phyloP scores from a whole-genome alignment of 2,113 vertebrate genomes.

The Erpornis zantholeuca region DNA sequence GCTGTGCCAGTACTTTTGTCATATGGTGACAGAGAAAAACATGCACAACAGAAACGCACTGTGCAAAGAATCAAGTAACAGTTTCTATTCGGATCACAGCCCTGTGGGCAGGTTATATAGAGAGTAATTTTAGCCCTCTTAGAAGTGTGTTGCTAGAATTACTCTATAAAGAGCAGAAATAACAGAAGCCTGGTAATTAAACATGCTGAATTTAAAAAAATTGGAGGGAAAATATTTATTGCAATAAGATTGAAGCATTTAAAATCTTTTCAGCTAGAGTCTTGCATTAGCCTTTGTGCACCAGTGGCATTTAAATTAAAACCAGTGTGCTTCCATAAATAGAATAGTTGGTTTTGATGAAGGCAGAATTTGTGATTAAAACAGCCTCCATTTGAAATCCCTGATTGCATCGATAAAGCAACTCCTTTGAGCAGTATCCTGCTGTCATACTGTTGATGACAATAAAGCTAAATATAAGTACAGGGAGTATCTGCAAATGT shows the following conservation, averaged over 20 bases:
- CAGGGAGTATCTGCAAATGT: neutral
- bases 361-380: constrained; percentile 20
- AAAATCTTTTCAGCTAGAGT: neutral
- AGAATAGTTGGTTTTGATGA: constrained; percentile 32
- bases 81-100: constrained; percentile 26
- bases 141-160: constrained; percentile 1
- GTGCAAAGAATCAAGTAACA: constrained; percentile 29
- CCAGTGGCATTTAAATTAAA: constrained; percentile 49
- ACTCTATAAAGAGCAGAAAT: neutral
- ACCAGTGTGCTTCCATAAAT: neutral
- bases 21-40: constrained; percentile 9
- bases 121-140: constrained; percentile 18
- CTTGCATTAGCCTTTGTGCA: neutral
- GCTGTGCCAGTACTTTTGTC: neutral
- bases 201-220: constrained; percentile 3
- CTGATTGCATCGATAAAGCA: constrained; percentile 20
- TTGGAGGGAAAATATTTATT: constrained; percentile 28
- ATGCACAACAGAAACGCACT: neutral
- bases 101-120: neutral
- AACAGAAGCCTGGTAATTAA: constrained; percentile 34
- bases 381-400: neutral
- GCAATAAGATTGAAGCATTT: constrained; percentile 23
- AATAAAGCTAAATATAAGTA: constrained; percentile 9
- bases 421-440: constrained; percentile 21
- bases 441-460: neutral